Evolutionary conservation across 2,888 invertebrate species (phyloP), one percentile per base, ranked within the genome.

Genomic region (Serripes groenlandicus): DNA sequence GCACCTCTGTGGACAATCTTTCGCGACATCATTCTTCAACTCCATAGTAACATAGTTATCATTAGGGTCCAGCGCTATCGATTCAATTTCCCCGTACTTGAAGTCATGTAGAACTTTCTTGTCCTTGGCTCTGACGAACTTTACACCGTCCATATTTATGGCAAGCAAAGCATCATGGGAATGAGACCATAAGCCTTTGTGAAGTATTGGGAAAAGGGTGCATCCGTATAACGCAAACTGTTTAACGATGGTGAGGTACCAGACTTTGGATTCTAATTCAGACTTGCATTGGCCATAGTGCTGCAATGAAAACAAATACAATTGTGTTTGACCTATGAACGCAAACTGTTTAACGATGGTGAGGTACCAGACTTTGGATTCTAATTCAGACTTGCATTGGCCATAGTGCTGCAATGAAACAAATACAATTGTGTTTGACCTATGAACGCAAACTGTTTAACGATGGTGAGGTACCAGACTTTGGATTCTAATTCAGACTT

Each of bases 381-480:
- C 98, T 60, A 98, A 95, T 93, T 98, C 98, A 0, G 97, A 97
- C 76, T 98, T 97, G 0, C 98, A 98, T n/a, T 97, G 97, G 73
- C 98, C 98, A 93, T 98, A 98, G 85, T 93, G 91, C 93, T 92
- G 88, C 87, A 88, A n/a, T n/a, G n/a, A n/a, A n/a, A n/a, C n/a
- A n/a, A n/a, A n/a, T n/a, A n/a, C n/a, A n/a, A n/a, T n/a, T n/a
- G n/a, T n/a, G n/a, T n/a, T n/a, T n/a, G n/a, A n/a, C n/a, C n/a
- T n/a, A n/a, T n/a, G n/a, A n/a, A n/a, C n/a, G 98, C 98, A 94
- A 98, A 99, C 95, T 99, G 98, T 97, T 98, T 98, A 5, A 99
- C 98, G 93, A 98, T 98, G 0, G 98, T 98, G 83, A 99, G 95
- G 94, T 99, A 99, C 87, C 98, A 95, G 30, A 98, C 98, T 95